Evolutionary conservation across 2,888 invertebrate species (phyloP), one percentile per base, ranked within the genome.

Genomic region (Xanthia icteritia): DNA sequence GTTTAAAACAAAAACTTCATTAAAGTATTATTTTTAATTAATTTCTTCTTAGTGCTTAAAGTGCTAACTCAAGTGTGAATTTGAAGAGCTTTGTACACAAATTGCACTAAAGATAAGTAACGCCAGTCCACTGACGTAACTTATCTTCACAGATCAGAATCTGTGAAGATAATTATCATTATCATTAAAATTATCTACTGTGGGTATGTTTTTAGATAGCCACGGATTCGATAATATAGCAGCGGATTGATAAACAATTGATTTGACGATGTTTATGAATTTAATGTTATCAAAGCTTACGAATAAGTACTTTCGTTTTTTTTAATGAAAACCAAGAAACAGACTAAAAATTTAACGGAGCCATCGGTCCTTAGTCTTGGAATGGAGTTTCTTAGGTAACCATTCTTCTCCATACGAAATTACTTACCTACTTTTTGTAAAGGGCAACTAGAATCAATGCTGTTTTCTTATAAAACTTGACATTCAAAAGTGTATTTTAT

Each of bases 151-250:
- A 60, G 48, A 23, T 42, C 42, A 42, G 42, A 42, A 42, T 42
- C 42, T 42, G 11, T 42, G 42, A 42, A 42, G 42, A 42, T 42
- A 42, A 42, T 45, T 58, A 48, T 45, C 8, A 27, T 77, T 64
- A 78, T 79, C 79, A 45, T 45, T 45, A 45, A 13, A 45, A 4
- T 45, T 45, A 45, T 45, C 45, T 45, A 45, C 45, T 13, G 45
- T 4, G 13, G 45, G 45, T 13, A 45, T 3, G 13, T 45, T 45
- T 13, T 45, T 11, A 42, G 42, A 1, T 13, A 45, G 45, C 45
- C 45, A 45, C 42, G 45, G 45, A 45, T 45, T 45, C 15, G 45
- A 45, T 45, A 11, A 15, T 23, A 66, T 36, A 36, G 17, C 54
- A 76, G 42, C 9, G n/a, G 48, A 5, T 48, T 58, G 58, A 76